phyloP scores from a whole-genome alignment of 2,113 vertebrate species.

The Protobothrops flavoviridis region DNA sequence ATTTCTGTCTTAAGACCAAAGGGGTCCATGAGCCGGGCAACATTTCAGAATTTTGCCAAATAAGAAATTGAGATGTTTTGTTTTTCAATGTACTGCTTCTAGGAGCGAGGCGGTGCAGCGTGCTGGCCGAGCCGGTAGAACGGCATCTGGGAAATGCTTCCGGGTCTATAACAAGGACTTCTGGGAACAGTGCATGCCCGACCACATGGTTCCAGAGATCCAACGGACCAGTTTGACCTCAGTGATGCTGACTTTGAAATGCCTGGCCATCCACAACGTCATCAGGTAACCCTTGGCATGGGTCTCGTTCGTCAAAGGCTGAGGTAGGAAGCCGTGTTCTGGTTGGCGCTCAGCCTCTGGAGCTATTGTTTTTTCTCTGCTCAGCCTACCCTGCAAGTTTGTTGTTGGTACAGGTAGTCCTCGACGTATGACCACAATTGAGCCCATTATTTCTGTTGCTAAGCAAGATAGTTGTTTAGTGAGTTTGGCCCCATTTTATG shows the following conservation, averaged over 20 bases:
- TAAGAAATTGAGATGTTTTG: background rate
- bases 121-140: conserved; percentile 89
- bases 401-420: background rate
- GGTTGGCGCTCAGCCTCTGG: background rate
- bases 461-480: background rate
- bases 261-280: conserved; percentile 92
- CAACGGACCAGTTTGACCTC: conserved; percentile 89
- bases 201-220: conserved; percentile 93
- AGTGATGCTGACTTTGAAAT: conserved; percentile 93
- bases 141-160: conserved; percentile 87
- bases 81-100: background rate
- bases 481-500: background rate
- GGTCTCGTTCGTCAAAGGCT: background rate
- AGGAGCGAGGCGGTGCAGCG: conserved; percentile 93
- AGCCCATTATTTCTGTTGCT: background rate
- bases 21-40: no score
- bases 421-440: background rate
- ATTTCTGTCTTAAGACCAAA: background rate
- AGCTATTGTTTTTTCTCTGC: background rate
- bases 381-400: background rate
- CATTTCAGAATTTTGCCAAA: background rate
- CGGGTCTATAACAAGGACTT: conserved; percentile 86
- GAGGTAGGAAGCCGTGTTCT: background rate
- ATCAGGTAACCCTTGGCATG: conserved; percentile 81
- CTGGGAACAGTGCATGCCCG: conserved; percentile 93